Evolutionary conservation across 64 coral and sea anemone genomes (phyloP).

Genomic region (Cladopsammia gracilis): DNA sequence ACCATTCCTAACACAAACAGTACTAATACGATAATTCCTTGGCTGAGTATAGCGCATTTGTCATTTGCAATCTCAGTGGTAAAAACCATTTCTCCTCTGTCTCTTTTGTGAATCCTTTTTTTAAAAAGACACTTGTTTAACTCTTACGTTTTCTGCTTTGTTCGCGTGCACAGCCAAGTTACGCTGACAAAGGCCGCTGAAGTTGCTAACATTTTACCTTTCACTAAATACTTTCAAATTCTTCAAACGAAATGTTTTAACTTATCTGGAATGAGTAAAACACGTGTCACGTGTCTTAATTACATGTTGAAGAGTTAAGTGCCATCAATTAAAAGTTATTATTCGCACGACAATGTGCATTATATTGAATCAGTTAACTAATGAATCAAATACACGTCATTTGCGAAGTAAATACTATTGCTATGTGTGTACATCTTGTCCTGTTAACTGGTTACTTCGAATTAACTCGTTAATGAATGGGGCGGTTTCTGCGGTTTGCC

Average conservation of each 20-base stretch:
- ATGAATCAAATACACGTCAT: background rate
- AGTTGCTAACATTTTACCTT: background rate
- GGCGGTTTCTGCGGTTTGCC: background rate
- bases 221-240: background rate
- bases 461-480: background rate
- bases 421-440: too few species aligned
- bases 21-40: constrained; percentile 20
- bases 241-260: background rate
- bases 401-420: too few species aligned
- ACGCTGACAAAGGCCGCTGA: background rate
- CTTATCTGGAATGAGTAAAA: background rate
- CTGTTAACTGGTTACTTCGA: background rate
- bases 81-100: background rate
- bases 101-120: background rate
- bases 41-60: constrained; percentile 34
- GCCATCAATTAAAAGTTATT: constrained; percentile 5
- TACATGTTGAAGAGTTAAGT: background rate
- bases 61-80: constrained; percentile 9
- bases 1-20: constrained; percentile 20
- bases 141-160: background rate
- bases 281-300: background rate
- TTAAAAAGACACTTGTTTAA: too few species aligned
- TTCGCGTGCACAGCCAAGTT: background rate
- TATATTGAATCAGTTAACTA: constrained; percentile 1
- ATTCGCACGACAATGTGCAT: background rate